Percentiles rank a stretch among this genome's conserved stretches.
Evolutionary conservation across 2,113 vertebrate species (phyloP).

Genomic region (Trematocara marginatum): DNA sequence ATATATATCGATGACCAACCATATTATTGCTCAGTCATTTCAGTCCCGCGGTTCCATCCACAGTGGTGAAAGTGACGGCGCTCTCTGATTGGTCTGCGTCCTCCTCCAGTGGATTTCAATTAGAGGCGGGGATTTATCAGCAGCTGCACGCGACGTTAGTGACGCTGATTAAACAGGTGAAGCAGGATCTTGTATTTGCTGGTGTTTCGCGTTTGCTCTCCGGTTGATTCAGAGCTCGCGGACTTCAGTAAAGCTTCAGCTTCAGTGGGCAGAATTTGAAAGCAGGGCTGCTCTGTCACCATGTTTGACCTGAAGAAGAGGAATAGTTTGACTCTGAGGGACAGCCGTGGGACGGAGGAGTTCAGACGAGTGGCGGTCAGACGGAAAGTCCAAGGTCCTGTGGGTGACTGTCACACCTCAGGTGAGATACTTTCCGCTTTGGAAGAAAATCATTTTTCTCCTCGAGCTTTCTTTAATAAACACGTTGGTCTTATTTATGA

Average conservation of each 20-base stretch:
- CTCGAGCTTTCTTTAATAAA: not conserved
- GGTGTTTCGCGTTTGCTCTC: not conserved
- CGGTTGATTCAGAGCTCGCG: rapidly evolving
- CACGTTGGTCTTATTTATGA: not conserved
- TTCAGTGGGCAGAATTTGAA: not conserved
- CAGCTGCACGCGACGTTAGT: not conserved
- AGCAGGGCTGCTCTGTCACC: rapidly evolving
- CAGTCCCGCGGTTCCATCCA: not conserved
- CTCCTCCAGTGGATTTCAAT: not conserved
- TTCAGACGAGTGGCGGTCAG: conserved; percentile 54
- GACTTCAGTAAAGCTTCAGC: not conserved
- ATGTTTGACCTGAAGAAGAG: conserved; percentile 69
- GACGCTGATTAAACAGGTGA: not conserved
- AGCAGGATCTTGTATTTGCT: not conserved
- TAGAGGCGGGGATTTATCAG: not conserved
- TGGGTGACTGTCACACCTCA: not conserved
- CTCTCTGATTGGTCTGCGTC: not conserved
- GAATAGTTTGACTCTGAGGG: conserved; percentile 39
- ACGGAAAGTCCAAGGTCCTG: conserved; percentile 27
- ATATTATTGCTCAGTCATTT: not conserved
- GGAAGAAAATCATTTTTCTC: rapidly evolving
- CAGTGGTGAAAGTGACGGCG: not conserved
- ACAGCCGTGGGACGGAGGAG: conserved; percentile 30
- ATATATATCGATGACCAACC: not conserved
- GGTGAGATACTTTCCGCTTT: not conserved